Evolutionary conservation across 2,797 vertebrate genomes (phyloP), one percentile per base, ranked within the genome.

Genomic region (Luscinia megarhynchos): DNA sequence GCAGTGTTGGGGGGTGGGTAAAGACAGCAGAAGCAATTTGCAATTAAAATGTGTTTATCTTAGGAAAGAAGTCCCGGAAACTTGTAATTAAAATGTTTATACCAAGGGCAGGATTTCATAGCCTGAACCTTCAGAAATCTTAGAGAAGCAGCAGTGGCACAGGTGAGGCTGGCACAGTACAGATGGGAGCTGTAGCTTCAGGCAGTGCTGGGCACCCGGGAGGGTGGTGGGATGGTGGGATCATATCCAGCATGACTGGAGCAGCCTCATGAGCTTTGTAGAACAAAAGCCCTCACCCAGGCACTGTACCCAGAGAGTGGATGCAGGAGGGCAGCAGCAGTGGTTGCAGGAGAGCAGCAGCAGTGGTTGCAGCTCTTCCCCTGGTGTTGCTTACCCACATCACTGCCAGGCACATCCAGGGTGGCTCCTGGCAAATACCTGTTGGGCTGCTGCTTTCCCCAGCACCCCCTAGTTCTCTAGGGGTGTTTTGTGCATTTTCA

Each of bases 21-120:
- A 77, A 95, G 93, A 68, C 67, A 53, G 92, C 90, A 91, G 78
- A 90, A 78, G 93, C n/a, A 50, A 95, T 96, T 94, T 95, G 94
- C 94, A 95, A 95, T 95, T 95, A 94, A 95, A 94, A 95, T 96
- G 68, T 89, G 86, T 92, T 96, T 95, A 76, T 93, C 93, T 95
- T 89, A 59, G 75, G 61, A 87, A 89, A 85, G 76, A 95, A 90
- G 70, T 86, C 73, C 88, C 4, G 1, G 93, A 90, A 95, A 94
- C 81, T 89, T 55, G 82, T 80, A 91, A 85, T 95, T 91, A 87
- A 89, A 87, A 87, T 81, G 69, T 93, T 95, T 83, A 58, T 76
- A 84, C 63, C 84, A 61, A 94, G 89, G 84, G 76, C 85, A 93
- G 54, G 62, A 59, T 89, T 91, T 85, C 62, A 19, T 18, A 72